Evolutionary conservation across 2,888 invertebrate genomes (phyloP).

Genomic region (Tinea semifulvella): DNA sequence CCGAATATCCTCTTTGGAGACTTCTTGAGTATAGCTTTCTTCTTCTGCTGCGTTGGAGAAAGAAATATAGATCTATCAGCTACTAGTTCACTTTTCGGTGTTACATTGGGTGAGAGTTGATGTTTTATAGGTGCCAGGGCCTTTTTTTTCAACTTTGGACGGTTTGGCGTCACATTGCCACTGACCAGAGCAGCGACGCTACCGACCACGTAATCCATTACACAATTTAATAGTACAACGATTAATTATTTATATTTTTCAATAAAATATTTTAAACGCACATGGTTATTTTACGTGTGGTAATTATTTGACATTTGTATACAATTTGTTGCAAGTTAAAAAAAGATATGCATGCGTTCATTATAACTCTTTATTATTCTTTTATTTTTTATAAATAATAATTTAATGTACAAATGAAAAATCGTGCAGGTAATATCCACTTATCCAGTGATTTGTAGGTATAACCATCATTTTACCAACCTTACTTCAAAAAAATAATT

Average conservation of each 20-base stretch:
- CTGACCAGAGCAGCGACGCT: conserved; percentile 68
- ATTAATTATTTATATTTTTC: conserved; percentile 9
- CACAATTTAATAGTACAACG: conserved; percentile 7
- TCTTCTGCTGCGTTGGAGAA: conserved; percentile 51
- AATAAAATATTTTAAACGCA: conserved; percentile 9
- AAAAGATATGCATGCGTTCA: too few species aligned
- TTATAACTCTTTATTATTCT: too few species aligned
- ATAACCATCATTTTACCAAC: too few species aligned
- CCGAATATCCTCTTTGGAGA: conserved; percentile 58
- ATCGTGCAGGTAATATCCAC: too few species aligned
- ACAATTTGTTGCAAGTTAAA: conserved; percentile 12
- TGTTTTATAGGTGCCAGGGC: conserved; percentile 56
- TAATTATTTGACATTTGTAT: conserved; percentile 8
- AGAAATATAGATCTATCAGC: conserved; percentile 52
- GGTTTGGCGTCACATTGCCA: conserved; percentile 63
- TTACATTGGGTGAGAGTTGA: conserved; percentile 50
- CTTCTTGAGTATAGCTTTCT: conserved; percentile 54
- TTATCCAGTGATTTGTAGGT: too few species aligned
- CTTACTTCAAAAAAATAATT: too few species aligned
- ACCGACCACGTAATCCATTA: conserved; percentile 64
- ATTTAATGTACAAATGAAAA: too few species aligned
- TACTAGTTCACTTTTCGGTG: conserved; percentile 51
- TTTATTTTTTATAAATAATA: too few species aligned
- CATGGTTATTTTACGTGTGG: conserved; percentile 6
- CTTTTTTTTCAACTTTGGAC: conserved; percentile 49